Percentiles rank a stretch among this genome's conserved stretches.
These are phyloP conservation scores for Sipha flava DNA, from an alignment of 1,140 invertebrate species.

Conservation along the genomic window DNA sequence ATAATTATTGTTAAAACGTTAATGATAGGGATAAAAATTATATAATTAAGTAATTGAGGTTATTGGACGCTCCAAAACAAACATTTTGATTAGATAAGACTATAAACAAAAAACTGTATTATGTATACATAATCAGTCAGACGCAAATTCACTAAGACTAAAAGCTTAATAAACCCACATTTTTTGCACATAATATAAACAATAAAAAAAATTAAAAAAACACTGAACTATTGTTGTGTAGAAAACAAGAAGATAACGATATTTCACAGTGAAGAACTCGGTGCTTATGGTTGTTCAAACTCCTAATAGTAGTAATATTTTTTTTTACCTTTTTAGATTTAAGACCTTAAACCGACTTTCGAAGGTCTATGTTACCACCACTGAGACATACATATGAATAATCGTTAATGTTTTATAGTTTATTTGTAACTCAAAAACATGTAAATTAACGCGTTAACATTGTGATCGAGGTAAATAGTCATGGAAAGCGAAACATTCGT, in stretches of 20 bases:
- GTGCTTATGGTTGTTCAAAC: background rate
- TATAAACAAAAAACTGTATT: background rate
- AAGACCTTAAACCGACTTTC: background rate
- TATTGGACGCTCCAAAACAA: background rate
- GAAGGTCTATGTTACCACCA: background rate
- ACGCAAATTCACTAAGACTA: background rate
- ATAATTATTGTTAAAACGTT: too few relatives aligned
- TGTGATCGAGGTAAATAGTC: slow-evolving; percentile 13
- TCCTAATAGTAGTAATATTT: background rate
- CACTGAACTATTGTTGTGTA: background rate
- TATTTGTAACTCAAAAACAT: background rate
- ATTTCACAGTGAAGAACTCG: background rate
- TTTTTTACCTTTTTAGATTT: background rate
- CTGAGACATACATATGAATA: background rate
- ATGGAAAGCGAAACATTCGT: slow-evolving; percentile 19
- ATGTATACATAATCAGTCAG: background rate
- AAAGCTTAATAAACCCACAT: background rate
- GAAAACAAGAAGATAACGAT: background rate
- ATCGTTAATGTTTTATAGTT: slow-evolving; percentile 7
- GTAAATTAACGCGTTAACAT: slow-evolving; percentile 25
- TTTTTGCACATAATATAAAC: background rate
- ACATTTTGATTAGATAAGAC: background rate
- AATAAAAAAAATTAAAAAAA: background rate
- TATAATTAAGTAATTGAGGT: background rate
- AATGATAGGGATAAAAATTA: background rate